Evolutionary conservation across 2,888 invertebrate genomes (phyloP).

Genomic region (Pocota personata): DNA sequence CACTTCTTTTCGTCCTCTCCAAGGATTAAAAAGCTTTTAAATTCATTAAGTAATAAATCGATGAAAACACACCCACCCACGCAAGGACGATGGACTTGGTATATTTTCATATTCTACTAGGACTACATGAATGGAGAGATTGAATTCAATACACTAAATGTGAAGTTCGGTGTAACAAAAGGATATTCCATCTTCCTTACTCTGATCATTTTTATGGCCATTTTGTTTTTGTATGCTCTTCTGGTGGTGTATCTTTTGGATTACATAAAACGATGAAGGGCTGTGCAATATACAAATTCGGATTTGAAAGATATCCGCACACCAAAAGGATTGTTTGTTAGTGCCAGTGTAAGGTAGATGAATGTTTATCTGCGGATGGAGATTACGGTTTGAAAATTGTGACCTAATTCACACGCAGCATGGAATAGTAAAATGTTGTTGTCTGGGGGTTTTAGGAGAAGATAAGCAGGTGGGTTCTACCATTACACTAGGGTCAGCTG

Average conservation of each 20-base stretch:
- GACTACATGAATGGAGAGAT: too few relatives aligned
- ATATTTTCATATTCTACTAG: too few relatives aligned
- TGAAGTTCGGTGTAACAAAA: conserved; percentile 39
- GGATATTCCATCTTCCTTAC: conserved; percentile 38
- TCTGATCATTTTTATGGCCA: conserved; percentile 24
- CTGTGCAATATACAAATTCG: conserved; percentile 24
- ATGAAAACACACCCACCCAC: conserved; percentile 39
- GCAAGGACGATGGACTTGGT: neutral
- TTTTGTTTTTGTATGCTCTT: conserved; percentile 10
- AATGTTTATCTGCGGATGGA: conserved; percentile 5
- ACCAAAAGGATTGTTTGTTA: neutral
- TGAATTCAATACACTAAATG: conserved; percentile 47
- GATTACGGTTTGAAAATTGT: conserved; percentile 9
- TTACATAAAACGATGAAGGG: conserved; percentile 39
- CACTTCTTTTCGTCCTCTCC: conserved; percentile 25
- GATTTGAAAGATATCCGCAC: conserved; percentile 3
- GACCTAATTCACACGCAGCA: conserved; percentile 29
- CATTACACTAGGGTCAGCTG: conserved; percentile 2
- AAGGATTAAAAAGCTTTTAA: conserved; percentile 74
- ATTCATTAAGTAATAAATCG: conserved; percentile 73
- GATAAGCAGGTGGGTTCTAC: conserved; percentile 34
- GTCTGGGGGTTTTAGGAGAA: neutral
- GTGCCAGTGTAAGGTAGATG: neutral
- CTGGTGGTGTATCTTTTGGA: conserved; percentile 14
- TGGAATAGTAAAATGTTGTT: neutral